Evolutionary conservation across 2,888 invertebrate genomes (phyloP).

Genomic region (Tetheella fluctuosa): DNA sequence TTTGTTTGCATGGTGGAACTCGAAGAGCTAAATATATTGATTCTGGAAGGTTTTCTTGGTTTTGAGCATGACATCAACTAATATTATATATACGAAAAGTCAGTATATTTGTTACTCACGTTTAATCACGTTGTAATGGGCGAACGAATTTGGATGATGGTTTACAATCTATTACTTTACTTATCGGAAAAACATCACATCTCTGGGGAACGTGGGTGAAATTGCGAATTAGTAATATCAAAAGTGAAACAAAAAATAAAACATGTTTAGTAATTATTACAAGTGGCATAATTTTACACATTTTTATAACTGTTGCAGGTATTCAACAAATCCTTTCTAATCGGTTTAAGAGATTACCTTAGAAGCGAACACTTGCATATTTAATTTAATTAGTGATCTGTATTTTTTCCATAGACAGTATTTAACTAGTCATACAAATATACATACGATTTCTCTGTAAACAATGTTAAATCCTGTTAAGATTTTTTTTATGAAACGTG

Average conservation of each 20-base stretch:
- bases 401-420: conserved; percentile 13
- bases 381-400: conserved; percentile 20
- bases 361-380: conserved; percentile 11
- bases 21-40: background rate
- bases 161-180: too few species aligned
- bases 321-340: conserved; percentile 27
- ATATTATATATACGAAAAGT: too few species aligned
- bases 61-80: background rate
- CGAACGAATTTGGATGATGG: too few species aligned
- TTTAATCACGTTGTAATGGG: too few species aligned
- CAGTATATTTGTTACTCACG: too few species aligned
- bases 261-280: too few species aligned
- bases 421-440: conserved; percentile 1
- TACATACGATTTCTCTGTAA: conserved; percentile 6
- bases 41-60: background rate
- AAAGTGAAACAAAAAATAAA: too few species aligned
- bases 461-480: conserved; percentile 54
- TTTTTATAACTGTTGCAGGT: conserved; percentile 12
- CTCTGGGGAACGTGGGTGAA: too few species aligned
- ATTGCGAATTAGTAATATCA: too few species aligned
- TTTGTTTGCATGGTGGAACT: background rate
- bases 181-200: too few species aligned
- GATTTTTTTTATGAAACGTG: conserved; percentile 50
- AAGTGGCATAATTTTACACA: background rate
- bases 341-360: conserved; percentile 32